Evolutionary conservation across 2,888 invertebrate genomes (phyloP), one percentile per base, ranked within the genome.

Genomic region (Drosophila bunnanda): DNA sequence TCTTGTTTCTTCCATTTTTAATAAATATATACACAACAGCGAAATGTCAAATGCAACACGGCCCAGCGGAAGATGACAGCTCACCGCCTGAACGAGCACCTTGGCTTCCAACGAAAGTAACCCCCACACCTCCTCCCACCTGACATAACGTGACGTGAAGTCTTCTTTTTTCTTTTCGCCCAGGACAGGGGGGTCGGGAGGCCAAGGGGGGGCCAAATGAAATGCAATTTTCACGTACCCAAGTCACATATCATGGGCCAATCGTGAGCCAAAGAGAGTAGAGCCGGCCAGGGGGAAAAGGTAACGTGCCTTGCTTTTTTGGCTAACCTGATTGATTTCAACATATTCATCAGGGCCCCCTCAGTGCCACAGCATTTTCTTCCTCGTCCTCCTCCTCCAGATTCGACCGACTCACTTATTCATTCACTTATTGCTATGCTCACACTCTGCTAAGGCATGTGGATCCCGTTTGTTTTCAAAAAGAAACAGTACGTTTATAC

Each of bases 151-250:
- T 76, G 76, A 64, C 76, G 62, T 52, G 76, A 36, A 43, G 43
- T 39, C 69, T 46, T 68, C 57, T 43, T 56, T n/a, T 66, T 28
- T 50, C 12, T 32, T 32, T 10, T 32, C 12, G 0, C 20, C 32
- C 15, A 46, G 10, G 13, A 12, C n/a, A 6, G n/a, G 9, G 38
- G 10, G 12, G 15, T n/a, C n/a, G 20, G 10, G 30, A 43, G 36
- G 39, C 2, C 4, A 41, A 25, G 38, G 22, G 13, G 39, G 17
- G 28, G 46, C 20, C 20, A 70, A 71, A 62, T 83, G 84, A 79
- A 82, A 82, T 85, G 88, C 86, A 80, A 88, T 85, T 85, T 88
- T 85, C 88, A 89, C 89, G 85, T 87, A 79, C 64, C 65, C 69
- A 73, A 86, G 68, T 78, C 86, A 82, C 66, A 78, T 34, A 57